phyloP scores from a whole-genome alignment of 2,797 vertebrate species.

The Halcyon smyrnensis region DNA sequence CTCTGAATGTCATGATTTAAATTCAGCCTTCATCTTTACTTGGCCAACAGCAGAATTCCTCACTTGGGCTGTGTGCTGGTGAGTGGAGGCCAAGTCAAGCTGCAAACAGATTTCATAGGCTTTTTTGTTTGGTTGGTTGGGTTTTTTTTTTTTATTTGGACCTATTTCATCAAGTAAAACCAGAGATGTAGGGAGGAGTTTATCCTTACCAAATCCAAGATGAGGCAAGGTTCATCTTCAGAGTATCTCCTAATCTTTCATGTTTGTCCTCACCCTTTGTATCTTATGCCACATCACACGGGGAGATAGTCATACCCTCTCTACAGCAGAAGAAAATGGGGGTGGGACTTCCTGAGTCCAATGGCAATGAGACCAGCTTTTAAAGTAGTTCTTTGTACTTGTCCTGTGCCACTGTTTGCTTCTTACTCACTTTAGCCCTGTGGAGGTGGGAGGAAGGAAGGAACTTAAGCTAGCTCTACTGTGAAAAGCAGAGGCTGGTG shows the following conservation, averaged over 20 bases:
- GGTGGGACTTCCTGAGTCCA: background rate
- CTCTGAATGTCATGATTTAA: background rate
- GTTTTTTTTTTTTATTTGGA: background rate
- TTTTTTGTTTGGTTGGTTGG: background rate
- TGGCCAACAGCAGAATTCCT: background rate
- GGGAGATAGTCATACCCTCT: background rate
- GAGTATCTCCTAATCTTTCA: background rate
- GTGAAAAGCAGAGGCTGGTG: background rate
- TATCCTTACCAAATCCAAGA: background rate
- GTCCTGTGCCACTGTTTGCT: background rate
- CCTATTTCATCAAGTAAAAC: background rate
- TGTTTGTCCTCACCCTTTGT: background rate
- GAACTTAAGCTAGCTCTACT: background rate
- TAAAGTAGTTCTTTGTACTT: background rate
- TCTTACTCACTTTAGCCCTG: background rate
- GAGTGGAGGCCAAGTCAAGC: background rate
- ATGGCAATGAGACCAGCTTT: background rate
- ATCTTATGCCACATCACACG: rapidly evolving
- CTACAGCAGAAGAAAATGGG: background rate
- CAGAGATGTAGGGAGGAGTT: background rate
- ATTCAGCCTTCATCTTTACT: background rate
- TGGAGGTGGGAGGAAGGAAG: constrained; percentile 23
- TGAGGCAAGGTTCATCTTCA: background rate
- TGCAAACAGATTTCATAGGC: background rate
- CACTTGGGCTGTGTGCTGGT: background rate